Evolutionary conservation across 1,140 invertebrate genomes (phyloP).

Genomic region (Andricus grossulariae): DNA sequence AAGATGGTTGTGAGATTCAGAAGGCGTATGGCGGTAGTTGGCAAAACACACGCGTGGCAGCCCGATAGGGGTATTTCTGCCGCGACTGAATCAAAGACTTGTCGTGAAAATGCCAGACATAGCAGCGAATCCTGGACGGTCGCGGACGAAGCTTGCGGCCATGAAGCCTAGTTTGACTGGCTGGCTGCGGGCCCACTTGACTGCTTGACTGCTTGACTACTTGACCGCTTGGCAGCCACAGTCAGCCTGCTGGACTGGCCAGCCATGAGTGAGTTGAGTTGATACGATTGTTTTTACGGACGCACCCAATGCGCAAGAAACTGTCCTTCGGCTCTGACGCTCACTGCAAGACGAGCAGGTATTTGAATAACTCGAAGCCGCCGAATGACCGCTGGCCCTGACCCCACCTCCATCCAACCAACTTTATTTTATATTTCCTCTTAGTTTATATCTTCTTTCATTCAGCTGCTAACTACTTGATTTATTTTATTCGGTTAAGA

Average conservation of each 20-base stretch:
- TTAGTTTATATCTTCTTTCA: not conserved
- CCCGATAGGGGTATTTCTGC: conserved; percentile 70
- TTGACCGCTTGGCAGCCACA: conserved; percentile 48
- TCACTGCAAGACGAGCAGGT: conserved; percentile 56
- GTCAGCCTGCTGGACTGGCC: conserved; percentile 57
- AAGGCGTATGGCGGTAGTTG: conserved; percentile 32
- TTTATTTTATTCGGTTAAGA: no score
- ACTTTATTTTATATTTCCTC: not conserved
- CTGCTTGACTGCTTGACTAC: conserved; percentile 58
- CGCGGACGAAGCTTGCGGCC: conserved; percentile 52
- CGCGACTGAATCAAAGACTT: conserved; percentile 69
- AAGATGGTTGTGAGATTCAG: conserved; percentile 33
- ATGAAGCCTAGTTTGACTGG: conserved; percentile 36
- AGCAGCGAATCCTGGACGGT: conserved; percentile 66
- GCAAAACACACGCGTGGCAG: conserved; percentile 62
- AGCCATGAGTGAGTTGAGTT: conserved; percentile 66
- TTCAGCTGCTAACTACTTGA: not conserved
- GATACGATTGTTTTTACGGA: conserved; percentile 74
- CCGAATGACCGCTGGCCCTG: conserved; percentile 13
- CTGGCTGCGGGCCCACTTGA: conserved; percentile 25
- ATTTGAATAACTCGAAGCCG: conserved; percentile 46
- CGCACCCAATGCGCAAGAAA: conserved; percentile 71
- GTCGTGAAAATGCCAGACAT: conserved; percentile 73
- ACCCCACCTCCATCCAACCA: conserved; percentile 11
- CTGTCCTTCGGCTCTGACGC: conserved; percentile 72